phyloP scores from a whole-genome alignment of 2,797 vertebrate species.

The Myiotriccus ornatus region DNA sequence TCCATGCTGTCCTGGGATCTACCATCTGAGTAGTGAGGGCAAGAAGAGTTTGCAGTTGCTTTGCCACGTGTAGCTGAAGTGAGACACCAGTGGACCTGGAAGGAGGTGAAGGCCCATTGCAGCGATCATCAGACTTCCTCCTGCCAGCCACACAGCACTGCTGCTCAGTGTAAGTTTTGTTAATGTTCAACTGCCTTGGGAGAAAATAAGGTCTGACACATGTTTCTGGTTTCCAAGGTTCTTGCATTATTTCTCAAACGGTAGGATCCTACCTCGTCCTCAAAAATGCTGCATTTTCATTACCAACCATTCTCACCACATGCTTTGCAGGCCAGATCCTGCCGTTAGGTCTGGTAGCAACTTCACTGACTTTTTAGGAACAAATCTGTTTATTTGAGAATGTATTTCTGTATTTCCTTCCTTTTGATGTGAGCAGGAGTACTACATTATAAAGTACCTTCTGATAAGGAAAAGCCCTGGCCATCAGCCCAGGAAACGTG shows the following conservation, averaged over 20 bases:
- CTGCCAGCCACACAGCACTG: not conserved
- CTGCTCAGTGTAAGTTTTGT: not conserved
- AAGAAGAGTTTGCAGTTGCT: not conserved
- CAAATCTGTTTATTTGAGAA: not conserved
- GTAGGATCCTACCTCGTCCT: not conserved
- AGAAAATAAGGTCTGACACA: not conserved
- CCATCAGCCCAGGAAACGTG: not conserved
- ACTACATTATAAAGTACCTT: not conserved
- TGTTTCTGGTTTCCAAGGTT: not conserved
- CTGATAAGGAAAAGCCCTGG: not conserved
- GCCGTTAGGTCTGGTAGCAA: not conserved
- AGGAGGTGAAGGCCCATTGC: not conserved
- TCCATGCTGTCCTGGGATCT: not conserved
- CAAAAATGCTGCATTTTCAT: not conserved
- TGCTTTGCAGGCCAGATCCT: not conserved
- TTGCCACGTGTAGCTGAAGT: not conserved
- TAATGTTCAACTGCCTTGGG: not conserved
- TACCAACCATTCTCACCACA: not conserved
- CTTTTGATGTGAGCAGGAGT: not conserved
- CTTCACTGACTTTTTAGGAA: not conserved
- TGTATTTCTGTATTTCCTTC: not conserved
- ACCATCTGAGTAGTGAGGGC: rapidly evolving
- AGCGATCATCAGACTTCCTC: not conserved
- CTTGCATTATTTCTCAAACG: not conserved
- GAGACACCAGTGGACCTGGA: not conserved